These are phyloP conservation scores for Diaprepes abbreviatus DNA, from an alignment of 2,888 invertebrate genomes.

Conservation along the genomic window DNA sequence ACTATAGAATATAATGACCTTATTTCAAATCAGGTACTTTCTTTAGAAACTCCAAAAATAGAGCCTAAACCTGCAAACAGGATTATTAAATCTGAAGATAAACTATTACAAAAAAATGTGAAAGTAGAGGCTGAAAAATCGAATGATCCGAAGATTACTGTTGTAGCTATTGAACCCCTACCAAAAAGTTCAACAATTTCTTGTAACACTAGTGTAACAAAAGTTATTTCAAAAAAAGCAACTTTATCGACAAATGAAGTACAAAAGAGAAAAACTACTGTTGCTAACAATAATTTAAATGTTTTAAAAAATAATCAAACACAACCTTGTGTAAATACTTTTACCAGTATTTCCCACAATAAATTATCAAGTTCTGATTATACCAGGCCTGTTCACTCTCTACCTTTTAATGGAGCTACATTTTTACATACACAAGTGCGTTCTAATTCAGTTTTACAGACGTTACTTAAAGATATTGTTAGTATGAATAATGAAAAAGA, in stretches of 20 bases:
- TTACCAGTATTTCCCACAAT: background rate
- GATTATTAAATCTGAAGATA: background rate
- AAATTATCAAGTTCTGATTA: background rate
- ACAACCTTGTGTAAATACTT: background rate
- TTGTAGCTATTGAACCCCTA: no score
- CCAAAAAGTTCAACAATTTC: background rate
- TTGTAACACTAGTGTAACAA: background rate
- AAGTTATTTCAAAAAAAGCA: background rate
- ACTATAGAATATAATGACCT: background rate
- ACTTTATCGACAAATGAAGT: background rate
- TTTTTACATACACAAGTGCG: conserved; percentile 5
- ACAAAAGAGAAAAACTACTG: background rate
- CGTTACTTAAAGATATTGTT: conserved; percentile 17
- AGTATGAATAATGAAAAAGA: conserved; percentile 11
- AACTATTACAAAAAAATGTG: background rate
- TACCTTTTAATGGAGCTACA: background rate
- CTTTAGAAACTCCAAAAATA: background rate
- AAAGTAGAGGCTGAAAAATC: background rate
- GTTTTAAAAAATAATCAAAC: background rate
- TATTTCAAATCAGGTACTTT: no score
- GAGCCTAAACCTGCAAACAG: background rate
- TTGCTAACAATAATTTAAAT: background rate
- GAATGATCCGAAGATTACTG: no score
- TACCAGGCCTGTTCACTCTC: background rate
- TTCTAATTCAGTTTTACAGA: conserved; percentile 9